Conservation (phyloP, 1,140 invertebrate species). For the Scaptomyza hsui region DNA sequence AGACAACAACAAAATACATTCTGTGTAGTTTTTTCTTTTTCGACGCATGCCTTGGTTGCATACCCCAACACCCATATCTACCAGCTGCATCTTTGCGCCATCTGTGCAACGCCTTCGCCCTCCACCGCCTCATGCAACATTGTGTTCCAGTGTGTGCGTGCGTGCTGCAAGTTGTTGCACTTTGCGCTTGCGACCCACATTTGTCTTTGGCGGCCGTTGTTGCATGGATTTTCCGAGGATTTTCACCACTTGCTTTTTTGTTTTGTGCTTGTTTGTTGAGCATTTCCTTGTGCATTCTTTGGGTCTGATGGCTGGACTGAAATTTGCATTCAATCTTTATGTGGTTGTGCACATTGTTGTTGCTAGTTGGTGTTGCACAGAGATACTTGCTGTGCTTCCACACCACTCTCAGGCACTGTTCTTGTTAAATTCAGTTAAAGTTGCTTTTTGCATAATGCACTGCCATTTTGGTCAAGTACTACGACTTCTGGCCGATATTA, state of each 20-base stretch:
- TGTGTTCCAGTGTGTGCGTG: constrained; percentile 25
- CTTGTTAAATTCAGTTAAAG: constrained; percentile 73
- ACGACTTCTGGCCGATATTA: constrained; percentile 8
- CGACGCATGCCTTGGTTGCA: constrained; percentile 41
- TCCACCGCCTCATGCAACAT: not conserved
- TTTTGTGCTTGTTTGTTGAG: constrained; percentile 35
- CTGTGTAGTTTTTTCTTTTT: constrained; percentile 53
- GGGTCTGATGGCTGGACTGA: constrained; percentile 35
- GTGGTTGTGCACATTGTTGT: constrained; percentile 27
- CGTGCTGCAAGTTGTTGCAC: constrained; percentile 68
- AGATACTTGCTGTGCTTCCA: constrained; percentile 12
- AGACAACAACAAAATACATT: not conserved
- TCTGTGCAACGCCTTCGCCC: constrained; percentile 1
- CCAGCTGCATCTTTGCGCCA: constrained; percentile 43
- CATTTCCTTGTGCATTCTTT: constrained; percentile 66
- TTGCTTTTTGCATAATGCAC: constrained; percentile 55
- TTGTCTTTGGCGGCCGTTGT: constrained; percentile 63
- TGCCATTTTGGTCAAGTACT: constrained; percentile 53
- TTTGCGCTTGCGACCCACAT: constrained; percentile 78
- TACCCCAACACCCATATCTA: constrained; percentile 24
- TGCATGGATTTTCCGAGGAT: constrained; percentile 50
- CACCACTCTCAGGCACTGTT: constrained; percentile 51
- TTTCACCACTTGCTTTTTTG: constrained; percentile 36
- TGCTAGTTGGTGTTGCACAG: constrained; percentile 17
- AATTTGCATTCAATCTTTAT: constrained; percentile 63